Evolutionary conservation across 2,113 vertebrate genomes (phyloP).

Genomic region (Cochlearius cochlearius): DNA sequence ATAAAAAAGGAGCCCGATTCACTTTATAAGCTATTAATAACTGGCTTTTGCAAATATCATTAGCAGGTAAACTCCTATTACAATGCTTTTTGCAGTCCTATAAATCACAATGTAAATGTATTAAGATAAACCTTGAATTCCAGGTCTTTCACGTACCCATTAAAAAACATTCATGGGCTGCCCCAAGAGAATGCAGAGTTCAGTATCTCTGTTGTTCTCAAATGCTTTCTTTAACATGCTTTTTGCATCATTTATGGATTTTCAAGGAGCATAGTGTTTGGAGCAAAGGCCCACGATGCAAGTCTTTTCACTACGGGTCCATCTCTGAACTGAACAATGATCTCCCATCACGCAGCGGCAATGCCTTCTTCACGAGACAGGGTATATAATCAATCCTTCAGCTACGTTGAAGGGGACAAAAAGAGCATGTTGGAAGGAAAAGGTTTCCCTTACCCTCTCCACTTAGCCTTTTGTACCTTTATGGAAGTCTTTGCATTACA

Average conservation of each 20-base stretch:
- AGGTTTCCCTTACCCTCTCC: not conserved
- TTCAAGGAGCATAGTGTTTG: not conserved
- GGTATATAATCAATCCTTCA: not conserved
- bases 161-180: not conserved
- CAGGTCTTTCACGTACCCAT: not conserved
- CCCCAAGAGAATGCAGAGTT: not conserved
- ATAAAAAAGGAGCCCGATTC: constrained; percentile 11
- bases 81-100: constrained; percentile 21
- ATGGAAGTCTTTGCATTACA: not conserved
- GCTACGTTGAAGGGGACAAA: not conserved
- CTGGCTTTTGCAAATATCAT: constrained; percentile 38
- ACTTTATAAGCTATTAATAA: constrained; percentile 43
- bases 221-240: not conserved
- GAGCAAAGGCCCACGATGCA: not conserved
- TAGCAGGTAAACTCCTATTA: constrained; percentile 26
- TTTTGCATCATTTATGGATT: not conserved
- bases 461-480: not conserved
- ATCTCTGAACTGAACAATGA: not conserved
- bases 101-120: constrained; percentile 15
- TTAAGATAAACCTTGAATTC: constrained; percentile 22
- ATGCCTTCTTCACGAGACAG: not conserved
- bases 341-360: not conserved
- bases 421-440: not conserved
- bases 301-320: not conserved
- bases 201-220: not conserved